Conservation (phyloP, 1,140 invertebrate genomes). For the Nebria ingens region DNA sequence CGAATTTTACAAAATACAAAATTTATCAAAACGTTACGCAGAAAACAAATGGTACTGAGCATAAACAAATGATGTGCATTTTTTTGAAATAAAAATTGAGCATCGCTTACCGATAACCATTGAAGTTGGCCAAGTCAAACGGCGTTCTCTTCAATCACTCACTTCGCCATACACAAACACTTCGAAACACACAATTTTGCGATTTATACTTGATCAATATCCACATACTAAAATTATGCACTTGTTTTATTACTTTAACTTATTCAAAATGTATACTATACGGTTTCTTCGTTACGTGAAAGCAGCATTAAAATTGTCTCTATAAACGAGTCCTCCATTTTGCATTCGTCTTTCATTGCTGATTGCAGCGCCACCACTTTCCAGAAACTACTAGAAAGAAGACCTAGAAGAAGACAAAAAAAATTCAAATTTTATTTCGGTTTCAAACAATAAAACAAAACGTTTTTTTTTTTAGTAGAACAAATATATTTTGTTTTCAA, state of each 20-base stretch:
- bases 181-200: neutral
- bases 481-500: neutral
- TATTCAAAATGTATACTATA: neutral
- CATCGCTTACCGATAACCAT: conserved; percentile 4
- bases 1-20: neutral
- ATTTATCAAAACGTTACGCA: neutral
- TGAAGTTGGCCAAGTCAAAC: conserved; percentile 2
- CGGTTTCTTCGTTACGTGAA: neutral
- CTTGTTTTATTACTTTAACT: neutral
- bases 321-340: neutral
- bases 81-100: neutral
- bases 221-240: conserved; percentile 1
- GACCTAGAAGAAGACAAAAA: neutral
- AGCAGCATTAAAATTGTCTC: conserved; percentile 3
- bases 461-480: neutral
- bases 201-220: neutral
- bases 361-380: conserved; percentile 1
- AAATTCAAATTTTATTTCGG: neutral
- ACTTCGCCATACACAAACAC: conserved; percentile 4
- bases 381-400: neutral
- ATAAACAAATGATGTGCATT: no score
- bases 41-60: conserved; percentile 1
- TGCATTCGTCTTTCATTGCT: neutral
- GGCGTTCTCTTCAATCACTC: neutral
- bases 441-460: no score